phyloP scores from a whole-genome alignment of 2,797 vertebrate species.

The Vultur gryphus region DNA sequence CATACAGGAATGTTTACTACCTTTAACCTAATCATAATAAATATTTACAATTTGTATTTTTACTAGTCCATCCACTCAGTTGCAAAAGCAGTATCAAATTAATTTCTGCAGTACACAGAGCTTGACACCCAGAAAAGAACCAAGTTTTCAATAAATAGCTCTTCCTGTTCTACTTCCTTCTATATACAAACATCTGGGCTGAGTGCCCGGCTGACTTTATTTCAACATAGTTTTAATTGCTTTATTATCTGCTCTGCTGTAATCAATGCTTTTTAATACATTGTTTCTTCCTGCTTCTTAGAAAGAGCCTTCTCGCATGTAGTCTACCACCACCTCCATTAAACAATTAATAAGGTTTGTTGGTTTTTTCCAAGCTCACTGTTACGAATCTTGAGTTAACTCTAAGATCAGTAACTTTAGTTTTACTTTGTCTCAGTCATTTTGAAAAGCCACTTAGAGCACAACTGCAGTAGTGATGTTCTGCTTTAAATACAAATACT shows the following conservation, averaged over 20 bases:
- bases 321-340: not conserved
- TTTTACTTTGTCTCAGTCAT: not conserved
- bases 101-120: not conserved
- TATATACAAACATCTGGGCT: conserved; percentile 32
- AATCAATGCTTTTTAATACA: conserved; percentile 22
- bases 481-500: not conserved
- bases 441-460: not conserved
- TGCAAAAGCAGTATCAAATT: not conserved
- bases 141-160: not conserved
- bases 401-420: not conserved
- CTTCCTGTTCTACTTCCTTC: conserved; percentile 41
- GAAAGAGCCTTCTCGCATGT: not conserved
- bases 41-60: conserved; percentile 1
- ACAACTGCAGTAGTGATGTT: not conserved
- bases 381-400: not conserved
- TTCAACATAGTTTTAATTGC: conserved; percentile 37
- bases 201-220: not conserved
- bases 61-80: not conserved
- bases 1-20: not conserved
- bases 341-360: not conserved
- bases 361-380: not conserved
- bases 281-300: conserved; percentile 8
- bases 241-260: conserved; percentile 17
- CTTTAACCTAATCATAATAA: not conserved
- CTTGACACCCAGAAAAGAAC: not conserved